These are phyloP conservation scores for Drosophila peninsularis DNA, from an alignment of 2,888 invertebrate species.

Conservation along the genomic window DNA sequence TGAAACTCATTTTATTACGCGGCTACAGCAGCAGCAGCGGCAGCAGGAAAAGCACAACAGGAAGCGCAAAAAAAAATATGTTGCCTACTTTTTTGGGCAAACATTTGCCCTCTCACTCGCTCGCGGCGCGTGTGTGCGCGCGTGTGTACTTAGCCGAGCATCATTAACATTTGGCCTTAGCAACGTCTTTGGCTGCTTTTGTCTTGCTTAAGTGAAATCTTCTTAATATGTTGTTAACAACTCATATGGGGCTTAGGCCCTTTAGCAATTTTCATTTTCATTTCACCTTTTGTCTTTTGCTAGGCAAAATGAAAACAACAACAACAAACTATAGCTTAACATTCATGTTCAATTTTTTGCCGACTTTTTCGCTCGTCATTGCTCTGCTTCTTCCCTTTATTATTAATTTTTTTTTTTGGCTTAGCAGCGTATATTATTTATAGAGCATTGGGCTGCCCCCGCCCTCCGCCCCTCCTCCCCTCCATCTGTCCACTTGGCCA, in stretches of 20 bases:
- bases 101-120: slow-evolving; percentile 17
- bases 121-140: slow-evolving; percentile 9
- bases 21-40: slow-evolving; percentile 7
- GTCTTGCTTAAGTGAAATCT: slow-evolving; percentile 76
- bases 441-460: slow-evolving; percentile 36
- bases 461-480: neutral
- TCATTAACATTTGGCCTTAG: slow-evolving; percentile 63
- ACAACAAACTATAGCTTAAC: slow-evolving; percentile 50
- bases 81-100: slow-evolving; percentile 63
- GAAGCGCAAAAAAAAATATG: slow-evolving; percentile 40
- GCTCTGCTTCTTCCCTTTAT: neutral
- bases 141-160: slow-evolving; percentile 39
- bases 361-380: slow-evolving; percentile 59
- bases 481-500: slow-evolving; percentile 8
- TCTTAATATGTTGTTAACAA: slow-evolving; percentile 79
- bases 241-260: slow-evolving; percentile 63
- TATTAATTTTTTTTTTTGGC: slow-evolving; percentile 43
- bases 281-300: slow-evolving; percentile 20
- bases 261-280: slow-evolving; percentile 21
- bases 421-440: slow-evolving; percentile 61
- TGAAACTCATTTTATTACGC: slow-evolving; percentile 73
- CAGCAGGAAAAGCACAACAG: slow-evolving; percentile 20
- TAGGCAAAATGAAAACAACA: neutral
- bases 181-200: slow-evolving; percentile 38
- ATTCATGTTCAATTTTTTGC: slow-evolving; percentile 32